These are phyloP conservation scores for Lithophane leautieri DNA, from an alignment of 2,888 invertebrate species.

Conservation along the genomic window DNA sequence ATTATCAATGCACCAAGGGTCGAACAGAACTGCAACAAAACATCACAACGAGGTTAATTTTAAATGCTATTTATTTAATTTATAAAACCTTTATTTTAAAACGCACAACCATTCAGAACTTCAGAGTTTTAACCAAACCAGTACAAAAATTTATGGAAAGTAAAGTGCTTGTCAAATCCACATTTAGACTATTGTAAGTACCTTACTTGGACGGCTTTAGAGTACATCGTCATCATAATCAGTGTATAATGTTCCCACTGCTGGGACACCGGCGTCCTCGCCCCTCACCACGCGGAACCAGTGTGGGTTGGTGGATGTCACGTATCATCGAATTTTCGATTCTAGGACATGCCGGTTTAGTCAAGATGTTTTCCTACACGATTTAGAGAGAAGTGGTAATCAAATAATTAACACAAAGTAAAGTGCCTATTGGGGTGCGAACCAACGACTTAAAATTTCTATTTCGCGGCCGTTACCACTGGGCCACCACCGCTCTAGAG, in stretches of 20 bases:
- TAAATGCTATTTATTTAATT: too few relatives aligned
- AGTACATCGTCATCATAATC: background rate
- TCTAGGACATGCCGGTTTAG: background rate
- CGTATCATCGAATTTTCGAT: background rate
- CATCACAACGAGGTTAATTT: background rate
- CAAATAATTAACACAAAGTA: too few relatives aligned
- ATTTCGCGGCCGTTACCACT: background rate
- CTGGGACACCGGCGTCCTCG: background rate
- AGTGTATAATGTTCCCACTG: background rate
- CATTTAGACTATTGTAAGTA: background rate
- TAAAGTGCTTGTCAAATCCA: background rate
- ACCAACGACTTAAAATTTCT: too few relatives aligned
- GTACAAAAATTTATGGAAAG: background rate
- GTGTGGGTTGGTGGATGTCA: background rate
- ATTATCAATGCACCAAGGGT: constrained; percentile 96
- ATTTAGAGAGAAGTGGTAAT: too few relatives aligned
- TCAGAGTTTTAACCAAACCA: background rate
- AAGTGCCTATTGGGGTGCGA: too few relatives aligned
- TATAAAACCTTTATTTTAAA: background rate
- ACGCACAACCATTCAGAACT: background rate
- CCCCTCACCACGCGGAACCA: background rate
- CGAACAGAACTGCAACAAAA: constrained; percentile 95
- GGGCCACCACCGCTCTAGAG: background rate
- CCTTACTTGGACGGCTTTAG: background rate
- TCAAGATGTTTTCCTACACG: background rate